These are phyloP conservation scores for Drosophila nr. fundita DNA, from an alignment of 2,888 invertebrate genomes.

Conservation along the genomic window DNA sequence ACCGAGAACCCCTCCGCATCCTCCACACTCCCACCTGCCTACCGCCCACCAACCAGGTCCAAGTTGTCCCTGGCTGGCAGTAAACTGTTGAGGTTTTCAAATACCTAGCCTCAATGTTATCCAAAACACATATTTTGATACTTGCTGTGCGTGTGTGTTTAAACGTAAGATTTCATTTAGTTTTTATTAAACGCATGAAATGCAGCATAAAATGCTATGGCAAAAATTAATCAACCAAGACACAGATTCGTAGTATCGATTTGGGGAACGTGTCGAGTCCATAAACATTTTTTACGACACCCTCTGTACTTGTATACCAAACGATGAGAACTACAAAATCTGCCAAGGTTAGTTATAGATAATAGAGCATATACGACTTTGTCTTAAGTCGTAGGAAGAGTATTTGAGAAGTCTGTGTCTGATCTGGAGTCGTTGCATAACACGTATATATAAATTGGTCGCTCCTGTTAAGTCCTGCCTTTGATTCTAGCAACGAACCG, in stretches of 20 bases:
- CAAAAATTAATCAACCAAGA: slow-evolving; percentile 20
- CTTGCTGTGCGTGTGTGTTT: slow-evolving; percentile 42
- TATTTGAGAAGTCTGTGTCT: background rate
- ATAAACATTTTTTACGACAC: slow-evolving; percentile 11
- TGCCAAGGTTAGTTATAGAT: too few relatives aligned
- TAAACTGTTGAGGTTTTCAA: slow-evolving; percentile 70
- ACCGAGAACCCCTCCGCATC: slow-evolving; percentile 1
- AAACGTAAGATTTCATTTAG: slow-evolving; percentile 63
- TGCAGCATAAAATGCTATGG: slow-evolving; percentile 20
- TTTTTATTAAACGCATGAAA: slow-evolving; percentile 43
- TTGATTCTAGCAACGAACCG: background rate
- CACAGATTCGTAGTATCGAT: slow-evolving; percentile 2
- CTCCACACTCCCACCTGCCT: background rate
- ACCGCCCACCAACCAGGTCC: too few relatives aligned
- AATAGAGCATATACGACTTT: background rate
- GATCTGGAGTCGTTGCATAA: background rate
- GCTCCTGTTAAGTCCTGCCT: background rate
- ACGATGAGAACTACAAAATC: background rate
- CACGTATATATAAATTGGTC: background rate
- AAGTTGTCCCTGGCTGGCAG: slow-evolving; percentile 8
- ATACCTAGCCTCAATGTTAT: slow-evolving; percentile 65
- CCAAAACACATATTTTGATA: slow-evolving; percentile 57
- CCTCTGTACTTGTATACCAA: background rate
- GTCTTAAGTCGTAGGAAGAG: background rate
- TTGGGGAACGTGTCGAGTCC: background rate